Percentiles rank a stretch among this genome's conserved stretches.
These are phyloP conservation scores for Podarcis lilfordi DNA, from an alignment of 2,797 vertebrate genomes.

Conservation along the genomic window DNA sequence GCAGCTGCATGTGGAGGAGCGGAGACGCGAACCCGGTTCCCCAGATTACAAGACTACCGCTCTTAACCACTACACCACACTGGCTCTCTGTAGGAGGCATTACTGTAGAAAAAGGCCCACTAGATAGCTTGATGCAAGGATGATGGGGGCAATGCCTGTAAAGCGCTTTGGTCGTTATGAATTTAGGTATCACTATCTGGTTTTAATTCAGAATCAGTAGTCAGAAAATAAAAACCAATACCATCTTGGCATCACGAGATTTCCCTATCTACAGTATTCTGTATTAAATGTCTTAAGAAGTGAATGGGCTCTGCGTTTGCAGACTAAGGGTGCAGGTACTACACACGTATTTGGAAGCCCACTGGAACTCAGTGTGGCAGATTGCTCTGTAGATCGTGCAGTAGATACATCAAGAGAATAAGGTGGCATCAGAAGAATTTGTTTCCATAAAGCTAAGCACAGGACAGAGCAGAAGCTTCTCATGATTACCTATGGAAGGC, in stretches of 20 bases:
- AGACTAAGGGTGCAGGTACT: neutral
- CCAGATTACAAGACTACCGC: too few relatives aligned
- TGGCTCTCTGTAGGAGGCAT: too few relatives aligned
- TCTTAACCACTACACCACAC: too few relatives aligned
- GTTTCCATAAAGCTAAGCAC: neutral
- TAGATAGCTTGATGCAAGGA: neutral
- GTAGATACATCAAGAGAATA: neutral
- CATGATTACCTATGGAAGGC: neutral
- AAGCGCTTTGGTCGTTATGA: neutral
- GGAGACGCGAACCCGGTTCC: too few relatives aligned
- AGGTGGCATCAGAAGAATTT: neutral
- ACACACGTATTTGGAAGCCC: neutral
- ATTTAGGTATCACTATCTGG: neutral
- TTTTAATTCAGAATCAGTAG: too few relatives aligned
- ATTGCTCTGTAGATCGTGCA: neutral
- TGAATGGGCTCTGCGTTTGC: too few relatives aligned
- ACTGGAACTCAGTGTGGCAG: neutral
- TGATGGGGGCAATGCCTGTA: neutral
- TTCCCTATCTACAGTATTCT: neutral
- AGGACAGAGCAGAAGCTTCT: neutral
- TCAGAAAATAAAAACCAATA: neutral
- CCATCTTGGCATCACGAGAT: too few relatives aligned
- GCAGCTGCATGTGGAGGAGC: too few relatives aligned
- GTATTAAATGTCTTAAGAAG: too few relatives aligned
- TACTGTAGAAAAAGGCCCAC: neutral